phyloP scores from a whole-genome alignment of 2,888 invertebrate species.

The Chydorus sphaericus region DNA sequence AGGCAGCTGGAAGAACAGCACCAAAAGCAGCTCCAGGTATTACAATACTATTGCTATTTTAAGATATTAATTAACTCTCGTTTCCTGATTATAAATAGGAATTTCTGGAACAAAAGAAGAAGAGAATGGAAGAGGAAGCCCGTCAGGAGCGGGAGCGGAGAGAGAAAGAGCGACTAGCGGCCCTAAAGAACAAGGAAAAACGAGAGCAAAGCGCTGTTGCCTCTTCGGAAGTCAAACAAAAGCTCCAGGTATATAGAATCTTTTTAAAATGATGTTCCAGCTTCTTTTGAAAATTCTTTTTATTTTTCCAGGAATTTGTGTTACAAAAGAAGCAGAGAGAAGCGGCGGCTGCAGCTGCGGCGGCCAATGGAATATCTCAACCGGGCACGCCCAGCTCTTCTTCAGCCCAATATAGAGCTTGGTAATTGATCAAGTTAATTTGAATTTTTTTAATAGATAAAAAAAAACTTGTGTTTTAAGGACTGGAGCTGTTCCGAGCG shows the following conservation, averaged over 20 bases:
- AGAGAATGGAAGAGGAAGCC: constrained; percentile 53
- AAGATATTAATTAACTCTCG: not conserved
- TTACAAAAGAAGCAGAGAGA: constrained; percentile 62
- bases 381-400: constrained; percentile 38
- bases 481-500: not conserved
- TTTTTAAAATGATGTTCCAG: not conserved
- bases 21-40: constrained; percentile 69
- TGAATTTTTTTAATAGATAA: not conserved
- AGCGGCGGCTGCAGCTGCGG: constrained; percentile 48
- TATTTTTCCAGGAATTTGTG: constrained; percentile 47
- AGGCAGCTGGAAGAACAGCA: constrained; percentile 81
- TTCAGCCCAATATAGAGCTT: constrained; percentile 53
- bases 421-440: constrained; percentile 38
- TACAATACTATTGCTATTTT: not conserved
- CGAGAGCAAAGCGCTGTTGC: constrained; percentile 92
- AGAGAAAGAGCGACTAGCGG: constrained; percentile 69
- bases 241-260: constrained; percentile 51
- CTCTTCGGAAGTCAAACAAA: constrained; percentile 90
- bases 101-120: constrained; percentile 75
- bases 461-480: not conserved
- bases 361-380: constrained; percentile 32
- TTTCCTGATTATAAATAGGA: constrained; percentile 37
- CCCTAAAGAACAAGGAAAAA: constrained; percentile 81
- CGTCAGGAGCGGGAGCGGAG: constrained; percentile 49
- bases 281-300: not conserved